These are phyloP conservation scores for Venustaconcha ellipsiformis DNA, from an alignment of 1,140 invertebrate species.

Conservation along the genomic window DNA sequence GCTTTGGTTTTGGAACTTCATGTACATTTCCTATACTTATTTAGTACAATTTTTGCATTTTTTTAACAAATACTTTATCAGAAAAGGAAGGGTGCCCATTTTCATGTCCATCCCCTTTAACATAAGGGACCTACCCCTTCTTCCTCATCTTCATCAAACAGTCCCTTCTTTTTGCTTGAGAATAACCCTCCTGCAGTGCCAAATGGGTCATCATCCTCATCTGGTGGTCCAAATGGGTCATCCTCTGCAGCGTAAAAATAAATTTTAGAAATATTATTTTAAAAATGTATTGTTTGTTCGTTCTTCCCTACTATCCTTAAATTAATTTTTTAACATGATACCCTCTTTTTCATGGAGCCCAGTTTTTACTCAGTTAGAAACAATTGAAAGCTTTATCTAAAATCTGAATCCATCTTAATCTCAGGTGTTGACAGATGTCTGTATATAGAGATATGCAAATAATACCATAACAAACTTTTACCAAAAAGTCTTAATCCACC, in stretches of 20 bases:
- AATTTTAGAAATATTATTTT: not conserved
- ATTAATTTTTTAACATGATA: not conserved
- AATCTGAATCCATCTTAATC: not conserved
- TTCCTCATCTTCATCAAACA: constrained; percentile 53
- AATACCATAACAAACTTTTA: too few relatives aligned
- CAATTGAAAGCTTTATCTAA: not conserved
- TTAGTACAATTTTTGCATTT: not conserved
- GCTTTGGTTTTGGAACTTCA: not conserved
- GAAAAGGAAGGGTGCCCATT: not conserved
- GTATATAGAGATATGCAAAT: not conserved
- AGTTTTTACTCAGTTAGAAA: not conserved
- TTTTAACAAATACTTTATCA: not conserved
- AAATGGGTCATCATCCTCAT: constrained; percentile 41
- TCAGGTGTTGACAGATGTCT: too few relatives aligned
- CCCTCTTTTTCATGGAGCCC: not conserved
- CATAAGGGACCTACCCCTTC: constrained; percentile 14
- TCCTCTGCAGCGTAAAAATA: constrained; percentile 6
- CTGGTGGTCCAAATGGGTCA: constrained; percentile 39
- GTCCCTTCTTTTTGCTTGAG: constrained; percentile 40
- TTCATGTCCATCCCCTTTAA: too few relatives aligned
- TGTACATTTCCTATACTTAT: not conserved
- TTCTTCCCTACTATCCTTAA: not conserved
- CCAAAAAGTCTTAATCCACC: too few relatives aligned
- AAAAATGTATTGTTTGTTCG: too few relatives aligned
- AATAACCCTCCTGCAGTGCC: constrained; percentile 46